Evolutionary conservation across 2,113 vertebrate genomes (phyloP), one percentile per base, ranked within the genome.

Genomic region (Eidolon helvum): DNA sequence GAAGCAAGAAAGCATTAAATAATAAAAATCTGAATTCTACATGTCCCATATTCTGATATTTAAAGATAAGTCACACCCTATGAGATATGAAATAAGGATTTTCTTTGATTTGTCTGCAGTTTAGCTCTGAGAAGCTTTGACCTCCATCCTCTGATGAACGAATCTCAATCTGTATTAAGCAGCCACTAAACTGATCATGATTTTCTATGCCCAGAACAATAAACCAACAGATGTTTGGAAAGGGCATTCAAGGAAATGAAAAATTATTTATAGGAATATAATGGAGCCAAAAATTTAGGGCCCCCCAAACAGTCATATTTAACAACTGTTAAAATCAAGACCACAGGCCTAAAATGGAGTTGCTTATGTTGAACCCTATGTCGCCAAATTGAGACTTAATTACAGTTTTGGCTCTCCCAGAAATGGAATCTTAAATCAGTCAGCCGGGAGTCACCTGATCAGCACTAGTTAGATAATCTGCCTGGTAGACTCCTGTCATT

Each of bases 251-350:
- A 97, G 90, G 87, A 97, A 94, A 87, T 72, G 59, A 92, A 85
- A 92, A 97, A 72, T 59, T 24, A 96, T 91, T 97, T 96, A 96
- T 83, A 92, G 91, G 61, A 90, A 63, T 74, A 61, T n/a, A 96
- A 28, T 10, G 5, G 26, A 57, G 72, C 18, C 35, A 43, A 38
- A 7, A 79, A 77, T 55, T 75, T 33, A 14, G 28, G 30, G 45
- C 8, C 74, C 75, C 71, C 79, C 4, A 74, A 87, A 80, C 66
- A 74, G 78, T 85, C n/a, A 66, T 92, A 74, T 87, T 86, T 77
- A 93, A 94, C 63, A 83, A 82, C 38, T 53, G 38, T 87, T 59
- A 78, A 85, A 83, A 95, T 59, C 15, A 77, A 92, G 65, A 43
- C 45, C 72, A 57, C 24, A 65, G 94, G 28, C 55, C 65, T 57